Percentiles rank a stretch among this genome's conserved stretches.
phyloP scores from a whole-genome alignment of 2,888 invertebrate genomes.

The Leucania comma region DNA sequence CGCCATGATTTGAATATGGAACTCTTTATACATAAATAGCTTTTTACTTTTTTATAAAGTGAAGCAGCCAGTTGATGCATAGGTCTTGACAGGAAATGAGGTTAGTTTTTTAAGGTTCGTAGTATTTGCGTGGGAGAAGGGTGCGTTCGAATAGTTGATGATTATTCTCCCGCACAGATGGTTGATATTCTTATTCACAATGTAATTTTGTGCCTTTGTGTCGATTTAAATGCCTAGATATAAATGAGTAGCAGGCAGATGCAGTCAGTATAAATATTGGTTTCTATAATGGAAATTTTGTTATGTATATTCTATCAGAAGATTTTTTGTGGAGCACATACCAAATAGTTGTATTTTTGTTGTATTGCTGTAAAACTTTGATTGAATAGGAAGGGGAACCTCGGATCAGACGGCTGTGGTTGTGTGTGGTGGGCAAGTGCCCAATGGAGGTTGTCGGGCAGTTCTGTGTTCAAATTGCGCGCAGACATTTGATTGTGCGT shows the following conservation, averaged over 20 bases:
- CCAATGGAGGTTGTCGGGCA: no score
- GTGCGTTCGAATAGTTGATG: conserved; percentile 25
- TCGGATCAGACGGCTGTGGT: no score
- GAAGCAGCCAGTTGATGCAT: conserved; percentile 76
- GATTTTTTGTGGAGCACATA: neutral
- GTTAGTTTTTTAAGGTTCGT: conserved; percentile 50
- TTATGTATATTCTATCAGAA: neutral
- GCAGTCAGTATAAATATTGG: neutral
- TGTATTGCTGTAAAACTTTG: no score
- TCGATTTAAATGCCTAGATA: conserved; percentile 11
- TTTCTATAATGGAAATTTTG: no score
- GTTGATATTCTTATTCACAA: conserved; percentile 41
- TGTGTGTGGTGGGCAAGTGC: no score
- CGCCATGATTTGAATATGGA: conserved; percentile 87
- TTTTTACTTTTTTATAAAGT: conserved; percentile 70
- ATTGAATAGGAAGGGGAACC: no score
- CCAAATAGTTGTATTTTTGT: neutral
- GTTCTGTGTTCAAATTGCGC: no score
- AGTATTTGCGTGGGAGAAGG: conserved; percentile 58
- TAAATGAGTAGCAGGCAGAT: neutral
- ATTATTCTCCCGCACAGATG: conserved; percentile 38
- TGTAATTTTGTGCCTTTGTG: conserved; percentile 22
- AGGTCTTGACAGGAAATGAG: conserved; percentile 79
- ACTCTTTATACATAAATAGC: conserved; percentile 81
- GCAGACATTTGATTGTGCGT: no score